A percentile compares a stretch with the other conserved stretches of the same genome.
Conservation (phyloP, 2,888 invertebrate species). For the Sinopyrophorus schimmeli region DNA sequence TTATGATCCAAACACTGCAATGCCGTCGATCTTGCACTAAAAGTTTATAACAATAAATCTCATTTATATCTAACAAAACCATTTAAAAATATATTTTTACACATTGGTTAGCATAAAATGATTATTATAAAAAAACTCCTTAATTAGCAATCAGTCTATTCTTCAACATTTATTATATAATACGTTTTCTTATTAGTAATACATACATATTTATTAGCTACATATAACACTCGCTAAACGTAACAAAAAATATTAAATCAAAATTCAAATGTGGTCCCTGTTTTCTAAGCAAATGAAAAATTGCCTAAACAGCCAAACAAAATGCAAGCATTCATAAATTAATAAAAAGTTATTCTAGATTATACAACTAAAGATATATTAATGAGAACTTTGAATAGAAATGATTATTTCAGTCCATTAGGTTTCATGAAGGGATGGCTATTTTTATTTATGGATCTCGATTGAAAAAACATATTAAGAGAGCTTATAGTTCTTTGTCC, state of each 20-base stretch:
- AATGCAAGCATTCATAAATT: slow-evolving; percentile 20
- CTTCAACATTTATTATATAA: too few species aligned
- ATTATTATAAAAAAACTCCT: too few species aligned
- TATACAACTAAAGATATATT: slow-evolving; percentile 2
- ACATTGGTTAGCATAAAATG: background rate
- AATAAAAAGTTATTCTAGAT: slow-evolving; percentile 1
- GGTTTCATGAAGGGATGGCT: slow-evolving; percentile 48
- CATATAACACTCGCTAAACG: too few species aligned
- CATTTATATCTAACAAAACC: background rate
- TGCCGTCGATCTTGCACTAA: slow-evolving; percentile 73
- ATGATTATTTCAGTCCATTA: slow-evolving; percentile 29
- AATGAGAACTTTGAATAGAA: slow-evolving; percentile 7
- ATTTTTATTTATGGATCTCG: slow-evolving; percentile 52
- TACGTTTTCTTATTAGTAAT: too few species aligned
- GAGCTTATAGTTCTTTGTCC: slow-evolving; percentile 81
- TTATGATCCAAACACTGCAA: slow-evolving; percentile 73
- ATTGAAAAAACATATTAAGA: slow-evolving; percentile 77
- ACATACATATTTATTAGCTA: too few species aligned
- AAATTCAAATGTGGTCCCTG: slow-evolving; percentile 13
- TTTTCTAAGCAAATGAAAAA: slow-evolving; percentile 1
- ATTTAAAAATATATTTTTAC: too few species aligned
- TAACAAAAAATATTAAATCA: slow-evolving; percentile 2
- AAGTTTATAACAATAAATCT: too few species aligned
- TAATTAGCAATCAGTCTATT: too few species aligned
- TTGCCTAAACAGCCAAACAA: slow-evolving; percentile 21